phyloP scores from a whole-genome alignment of 1,140 invertebrate genomes.

The Tetragnatha versicolor region DNA sequence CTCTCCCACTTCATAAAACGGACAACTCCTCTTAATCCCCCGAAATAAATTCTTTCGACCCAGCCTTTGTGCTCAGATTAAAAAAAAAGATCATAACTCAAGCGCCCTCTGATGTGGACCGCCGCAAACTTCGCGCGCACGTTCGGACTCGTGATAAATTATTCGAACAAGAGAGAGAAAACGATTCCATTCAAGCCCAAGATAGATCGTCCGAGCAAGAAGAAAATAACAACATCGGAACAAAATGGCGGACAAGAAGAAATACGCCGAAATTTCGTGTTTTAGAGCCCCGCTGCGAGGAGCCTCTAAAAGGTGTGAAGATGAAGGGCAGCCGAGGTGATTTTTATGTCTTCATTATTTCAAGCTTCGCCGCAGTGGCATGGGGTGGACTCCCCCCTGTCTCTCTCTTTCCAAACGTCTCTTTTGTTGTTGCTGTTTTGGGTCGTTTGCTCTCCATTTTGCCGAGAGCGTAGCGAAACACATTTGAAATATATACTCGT shows the following conservation, averaged over 20 bases:
- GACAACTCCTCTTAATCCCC: neutral
- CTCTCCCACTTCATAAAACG: no score
- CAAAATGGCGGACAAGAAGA: neutral
- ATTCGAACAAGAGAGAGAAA: neutral
- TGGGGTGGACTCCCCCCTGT: neutral
- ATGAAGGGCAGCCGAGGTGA: neutral
- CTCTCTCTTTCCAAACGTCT: no score
- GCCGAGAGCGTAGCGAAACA: neutral
- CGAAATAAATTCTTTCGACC: slow-evolving; percentile 17
- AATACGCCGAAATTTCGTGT: slow-evolving; percentile 32
- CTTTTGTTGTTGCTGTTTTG: neutral
- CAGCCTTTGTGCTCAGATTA: slow-evolving; percentile 37
- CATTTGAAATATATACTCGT: neutral
- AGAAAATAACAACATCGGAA: neutral
- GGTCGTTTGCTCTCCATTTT: neutral
- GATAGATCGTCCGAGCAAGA: slow-evolving; percentile 9
- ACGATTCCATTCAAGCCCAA: neutral
- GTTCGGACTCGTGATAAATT: neutral
- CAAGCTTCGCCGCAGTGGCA: neutral
- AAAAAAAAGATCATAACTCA: slow-evolving; percentile 14
- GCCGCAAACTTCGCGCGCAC: neutral
- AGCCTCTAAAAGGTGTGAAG: slow-evolving; percentile 3
- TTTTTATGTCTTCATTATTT: slow-evolving; percentile 40
- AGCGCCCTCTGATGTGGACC: slow-evolving; percentile 19
- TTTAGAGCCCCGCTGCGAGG: slow-evolving; percentile 1